These are phyloP conservation scores for Fistularia commersonii DNA, from an alignment of 2,797 vertebrate species.

Conservation along the genomic window DNA sequence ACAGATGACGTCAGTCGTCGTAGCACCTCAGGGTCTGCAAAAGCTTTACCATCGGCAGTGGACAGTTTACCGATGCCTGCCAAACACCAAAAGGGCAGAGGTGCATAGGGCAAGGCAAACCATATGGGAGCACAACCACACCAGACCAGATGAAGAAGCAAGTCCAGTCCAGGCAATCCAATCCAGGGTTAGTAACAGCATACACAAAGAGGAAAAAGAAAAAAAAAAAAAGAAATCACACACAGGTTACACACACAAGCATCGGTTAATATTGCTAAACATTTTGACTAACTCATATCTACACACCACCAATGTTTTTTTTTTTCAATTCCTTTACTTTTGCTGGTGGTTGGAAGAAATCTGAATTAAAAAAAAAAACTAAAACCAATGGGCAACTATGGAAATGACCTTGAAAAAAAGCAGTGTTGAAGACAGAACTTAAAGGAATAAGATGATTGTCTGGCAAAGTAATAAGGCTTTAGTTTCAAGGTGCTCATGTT, in stretches of 20 bases:
- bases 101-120: conserved; percentile 75
- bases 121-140: conserved; percentile 78
- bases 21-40: conserved; percentile 99
- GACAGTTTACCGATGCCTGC: conserved; percentile 99
- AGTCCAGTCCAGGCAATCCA: conserved; percentile 76
- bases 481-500: conserved; percentile 23
- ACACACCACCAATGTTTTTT: conserved; percentile 31
- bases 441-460: conserved; percentile 6
- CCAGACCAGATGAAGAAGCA: conserved; percentile 72
- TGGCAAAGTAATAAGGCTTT: conserved; percentile 3
- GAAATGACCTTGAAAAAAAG: conserved; percentile 1
- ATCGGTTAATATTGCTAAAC: conserved; percentile 63
- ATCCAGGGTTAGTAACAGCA: conserved; percentile 74
- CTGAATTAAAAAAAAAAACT: conserved; percentile 21
- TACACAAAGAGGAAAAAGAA: conserved; percentile 39
- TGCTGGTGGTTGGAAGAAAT: conserved; percentile 2
- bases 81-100: conserved; percentile 75
- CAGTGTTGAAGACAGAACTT: conserved; percentile 13
- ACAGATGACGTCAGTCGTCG: conserved; percentile 96
- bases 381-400: not conserved
- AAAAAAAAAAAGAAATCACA: conserved; percentile 30
- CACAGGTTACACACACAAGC: conserved; percentile 67
- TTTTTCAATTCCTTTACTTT: not conserved
- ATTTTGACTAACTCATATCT: conserved; percentile 35
- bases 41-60: conserved; percentile 99